Evolutionary conservation across 2,113 vertebrate species (phyloP), one percentile per base, ranked within the genome.

Genomic region (Zeus faber): DNA sequence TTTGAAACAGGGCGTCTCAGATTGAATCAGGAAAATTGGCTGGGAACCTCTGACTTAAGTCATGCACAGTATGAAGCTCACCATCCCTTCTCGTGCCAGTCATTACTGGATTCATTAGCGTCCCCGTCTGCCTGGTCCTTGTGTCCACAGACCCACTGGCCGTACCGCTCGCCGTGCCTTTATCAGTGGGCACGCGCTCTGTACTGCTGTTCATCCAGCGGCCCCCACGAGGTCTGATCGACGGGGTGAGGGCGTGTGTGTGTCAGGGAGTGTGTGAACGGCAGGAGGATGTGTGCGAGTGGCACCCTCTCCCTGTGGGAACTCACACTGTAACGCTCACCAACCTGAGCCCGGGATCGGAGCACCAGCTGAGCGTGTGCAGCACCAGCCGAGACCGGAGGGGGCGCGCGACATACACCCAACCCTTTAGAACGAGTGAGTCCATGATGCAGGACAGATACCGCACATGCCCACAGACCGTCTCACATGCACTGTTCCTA

Each of bases 401-500:
- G 46, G 93, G 92, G 58, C 82, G 84, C 2, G 65, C 56, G 9
- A 90, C 85, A 72, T 43, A n/a, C 45, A 33, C 92, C 24, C 58
- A 49, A 23, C 62, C 67, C 44, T 59, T 94, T 58, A 92, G 81
- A 89, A 95, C 89, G 56, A 88, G 90, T 93, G 73, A 92, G 91
- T 66, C 9, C 10, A 25, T 6, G 23, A 6, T 27, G 7, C 8
- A 35, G 6, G 6, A 10, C 13, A 49, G n/a, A n/a, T 43, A 43
- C 13, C 40, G 18, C 11, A 51, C 37, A 23, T 3, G 29, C 37
- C 35, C 24, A 24, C 39, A 20, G 3, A 54, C 16, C 6, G 7
- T 13, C 22, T 4, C 23, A 29, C 25, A 27, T 10, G 1, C 11
- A 2, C 11, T 11, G 5, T 14, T 9, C 11, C 35, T 11, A 39